Conservation (phyloP, 2,888 invertebrate species). For the Eupithecia inturbata region DNA sequence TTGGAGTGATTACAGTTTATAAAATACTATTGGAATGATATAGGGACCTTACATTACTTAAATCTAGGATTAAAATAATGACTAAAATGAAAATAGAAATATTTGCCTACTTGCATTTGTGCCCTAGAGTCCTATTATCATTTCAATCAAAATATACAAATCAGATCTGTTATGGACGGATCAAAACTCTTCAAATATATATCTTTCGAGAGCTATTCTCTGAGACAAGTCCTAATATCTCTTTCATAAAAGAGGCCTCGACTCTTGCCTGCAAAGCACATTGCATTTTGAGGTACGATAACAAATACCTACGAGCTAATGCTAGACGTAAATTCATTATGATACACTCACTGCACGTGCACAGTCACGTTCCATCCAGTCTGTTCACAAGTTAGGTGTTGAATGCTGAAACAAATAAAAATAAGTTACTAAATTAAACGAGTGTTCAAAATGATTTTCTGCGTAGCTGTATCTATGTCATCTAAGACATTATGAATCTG, state of each 20-base stretch:
- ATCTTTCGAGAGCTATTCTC: slow-evolving; percentile 2
- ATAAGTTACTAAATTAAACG: not conserved
- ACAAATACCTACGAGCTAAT: slow-evolving; percentile 38
- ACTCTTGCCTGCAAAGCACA: slow-evolving; percentile 6
- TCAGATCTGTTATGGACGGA: slow-evolving; percentile 59
- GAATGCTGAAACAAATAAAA: slow-evolving; percentile 61
- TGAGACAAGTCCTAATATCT: slow-evolving; percentile 15
- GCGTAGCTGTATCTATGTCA: not conserved
- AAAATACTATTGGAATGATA: slow-evolving; percentile 27
- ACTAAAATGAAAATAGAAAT: slow-evolving; percentile 83
- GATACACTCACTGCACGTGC: slow-evolving; percentile 64
- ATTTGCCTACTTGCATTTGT: slow-evolving; percentile 55
- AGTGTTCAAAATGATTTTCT: not conserved
- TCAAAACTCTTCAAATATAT: slow-evolving; percentile 17
- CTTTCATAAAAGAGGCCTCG: slow-evolving; percentile 5
- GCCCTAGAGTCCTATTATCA: slow-evolving; percentile 78
- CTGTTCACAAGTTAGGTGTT: slow-evolving; percentile 56
- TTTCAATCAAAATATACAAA: slow-evolving; percentile 65
- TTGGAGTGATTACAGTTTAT: not conserved
- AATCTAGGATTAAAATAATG: slow-evolving; percentile 48
- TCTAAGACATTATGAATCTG: too few relatives aligned
- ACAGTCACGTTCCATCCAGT: slow-evolving; percentile 36
- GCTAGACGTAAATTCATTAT: slow-evolving; percentile 31
- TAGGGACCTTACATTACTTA: slow-evolving; percentile 24
- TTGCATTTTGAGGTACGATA: slow-evolving; percentile 55